Evolutionary conservation across 2,888 invertebrate genomes (phyloP).

Genomic region (Thysanoteuthis rhombus): DNA sequence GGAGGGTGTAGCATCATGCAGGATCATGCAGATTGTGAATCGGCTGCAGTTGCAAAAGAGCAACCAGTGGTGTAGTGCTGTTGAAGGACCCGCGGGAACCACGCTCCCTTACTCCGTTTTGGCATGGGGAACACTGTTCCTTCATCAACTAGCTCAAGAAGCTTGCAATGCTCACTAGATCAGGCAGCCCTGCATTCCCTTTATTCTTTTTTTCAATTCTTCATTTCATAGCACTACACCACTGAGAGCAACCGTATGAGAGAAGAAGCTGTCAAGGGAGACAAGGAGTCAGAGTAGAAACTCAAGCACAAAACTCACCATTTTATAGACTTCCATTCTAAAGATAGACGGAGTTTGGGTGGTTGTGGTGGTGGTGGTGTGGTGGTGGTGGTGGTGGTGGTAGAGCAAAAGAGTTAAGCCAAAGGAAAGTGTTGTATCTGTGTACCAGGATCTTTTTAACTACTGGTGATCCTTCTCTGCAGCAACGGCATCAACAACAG

Average conservation of each 20-base stretch:
- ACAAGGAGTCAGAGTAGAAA: background rate
- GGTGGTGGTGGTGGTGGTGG: background rate
- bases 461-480: background rate
- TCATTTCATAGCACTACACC: too few relatives aligned
- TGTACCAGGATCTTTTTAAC: background rate
- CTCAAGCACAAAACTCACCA: slow-evolving; percentile 28
- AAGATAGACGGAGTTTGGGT: background rate
- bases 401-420: background rate
- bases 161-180: too few relatives aligned
- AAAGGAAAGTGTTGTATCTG: slow-evolving; percentile 12
- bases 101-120: too few relatives aligned
- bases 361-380: background rate
- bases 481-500: slow-evolving; percentile 24
- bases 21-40: background rate
- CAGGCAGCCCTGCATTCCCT: too few relatives aligned
- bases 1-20: background rate
- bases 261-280: background rate
- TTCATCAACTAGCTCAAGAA: too few relatives aligned
- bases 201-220: too few relatives aligned
- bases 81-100: too few relatives aligned
- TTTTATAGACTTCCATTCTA: slow-evolving; percentile 31
- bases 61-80: too few relatives aligned
- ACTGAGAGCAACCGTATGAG: too few relatives aligned
- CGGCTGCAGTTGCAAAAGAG: background rate
- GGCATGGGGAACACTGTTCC: too few relatives aligned